Evolutionary conservation across 1,140 invertebrate genomes (phyloP), one percentile per base, ranked within the genome.

Genomic region (Microplitis mediator): DNA sequence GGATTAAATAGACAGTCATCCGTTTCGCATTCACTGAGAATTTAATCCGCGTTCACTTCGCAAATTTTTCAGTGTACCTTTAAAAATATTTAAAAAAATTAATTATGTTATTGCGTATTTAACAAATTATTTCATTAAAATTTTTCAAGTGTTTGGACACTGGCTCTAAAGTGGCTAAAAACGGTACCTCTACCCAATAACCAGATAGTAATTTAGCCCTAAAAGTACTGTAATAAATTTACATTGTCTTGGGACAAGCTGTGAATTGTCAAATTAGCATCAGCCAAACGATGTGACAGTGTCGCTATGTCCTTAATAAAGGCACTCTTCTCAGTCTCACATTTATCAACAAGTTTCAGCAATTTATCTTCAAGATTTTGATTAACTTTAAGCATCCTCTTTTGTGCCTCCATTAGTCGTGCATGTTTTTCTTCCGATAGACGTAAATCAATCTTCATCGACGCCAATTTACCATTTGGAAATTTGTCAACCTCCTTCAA

Each of bases 301-400:
- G 92, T 93, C 35, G 94, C 92, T 79, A 97, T 91, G 86, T 98
- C 95, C 85, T 93, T 92, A 6, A 95, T 95, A 73, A 98, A 89
- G 76, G 92, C 90, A 79, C 90, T 92, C 86, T 97, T 97, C 82
- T 98, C 96, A 72, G 92, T 93, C 85, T 98, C 95, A 89, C 94
- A 96, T 81, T 95, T 93, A 86, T 97, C 95, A 14, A 97, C 97
- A 81, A 98, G 92, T 87, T 93, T 95, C 61, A 98, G 88, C 62
- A 98, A 87, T 84, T 98, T 98, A 83, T 98, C 97, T 88, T 98
- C 97, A 75, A 98, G 89, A 78, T 93, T 94, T 88, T 98, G 96
- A 87, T 99, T 99, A 34, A 98, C 93, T 87, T 95, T 97, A 84
- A 98, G 96, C 50, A 98, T 91, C 79, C 95, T 92, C 82, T 96